Base-by-base conservation (phyloP, 1,140 invertebrate genomes). In the Bombus vancouverensis region DNA sequence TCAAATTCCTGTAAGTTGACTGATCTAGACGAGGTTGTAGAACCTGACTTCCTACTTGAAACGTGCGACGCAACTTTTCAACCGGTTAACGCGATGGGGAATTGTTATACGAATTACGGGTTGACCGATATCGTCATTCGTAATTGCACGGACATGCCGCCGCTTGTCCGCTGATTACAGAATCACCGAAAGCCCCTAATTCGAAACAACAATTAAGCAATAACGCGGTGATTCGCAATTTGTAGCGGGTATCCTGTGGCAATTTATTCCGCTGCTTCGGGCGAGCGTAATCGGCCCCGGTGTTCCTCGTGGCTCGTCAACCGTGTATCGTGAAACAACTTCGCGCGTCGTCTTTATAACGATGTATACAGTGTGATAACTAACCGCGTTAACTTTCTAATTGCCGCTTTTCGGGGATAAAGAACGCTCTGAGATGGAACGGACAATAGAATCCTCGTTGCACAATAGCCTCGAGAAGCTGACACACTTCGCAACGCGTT, bases 121-220 rank as follows among this genome's bases (percentile, higher is more conserved):
- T 37, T 15, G 12, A 13, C 32, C 47, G 74, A 74, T 74, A 74
- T 76, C 25, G 47, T 25, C 25, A 25, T 39, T 42, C 22, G 57
- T 77, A 77, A 77, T 77, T 77, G 53, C 25, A 10, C 32, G 8
- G 25, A 6, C 37, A 44, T 42, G n/a, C 15, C 15, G 74, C 13
- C 34, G 32, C 25, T 12, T 59, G 74, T 28, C 34, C 44, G 42
- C 34, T 15, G 78, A 28, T 70, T 32, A 13, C 32, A 15, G 44
- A 53, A 57, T 70, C 68, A 70, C 32, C 66, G 66, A 47, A 25
- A 53, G 12, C 44, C 65, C 28, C 34, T 44, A 37, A 59, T 28
- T 53, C 78, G 66, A 37, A 28, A 39, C 25, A 42, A 72, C 68
- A 59, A 81, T 81, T 72, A 72, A 81, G 68, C 79, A 72, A 72